Evolutionary conservation across 2,113 vertebrate genomes (phyloP), one percentile per base, ranked within the genome.

Genomic region (Arvicanthis niloticus): DNA sequence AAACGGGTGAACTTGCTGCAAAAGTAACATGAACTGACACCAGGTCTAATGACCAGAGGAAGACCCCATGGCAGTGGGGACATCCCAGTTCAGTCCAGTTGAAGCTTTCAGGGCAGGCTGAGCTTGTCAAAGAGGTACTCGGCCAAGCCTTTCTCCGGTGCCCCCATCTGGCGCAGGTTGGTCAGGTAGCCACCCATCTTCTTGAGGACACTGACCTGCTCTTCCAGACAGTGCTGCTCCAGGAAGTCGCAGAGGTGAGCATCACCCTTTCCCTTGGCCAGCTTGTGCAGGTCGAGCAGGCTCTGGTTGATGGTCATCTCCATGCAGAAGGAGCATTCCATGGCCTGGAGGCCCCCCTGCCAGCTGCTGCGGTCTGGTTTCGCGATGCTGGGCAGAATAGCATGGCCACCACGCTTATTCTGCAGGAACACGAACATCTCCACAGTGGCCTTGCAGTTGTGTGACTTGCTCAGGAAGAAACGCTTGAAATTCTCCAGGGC

Each of bases 111-210:
- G 0, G 29, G 22, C 51, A 84, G 67, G 78, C 31, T 73, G 80
- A 95, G 40, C 73, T 78, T 88, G 68, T 77, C 60, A 0, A 58
- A 72, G 2, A 92, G 17, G 68, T 48, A n/a, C 0, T 91, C 60
- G 0, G 42, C 68, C 65, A 78, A 1, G n/a, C 0, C 0, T 0
- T 4, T 2, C 4, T 56, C 65, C 0, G 0, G 13, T 5, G n/a
- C 34, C n/a, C 58, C 26, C 26, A 75, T 7, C 34, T 22, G 60
- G 15, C 2, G 1, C 80, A 92, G 26, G 13, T 0, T 88, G 84
- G 37, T 45, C 40, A 94, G 0, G 8, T 58, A n/a, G 22, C 0
- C 11, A 0, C 13, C 21, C 21, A 94, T 1, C 70, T 94, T 65
- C 17, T 45, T 21, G 37, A 95, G 7, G 65, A 22, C 3, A 34